Evolutionary conservation across 2,797 vertebrate genomes (phyloP), one percentile per base, ranked within the genome.

Genomic region (Chloroceryle amazona): DNA sequence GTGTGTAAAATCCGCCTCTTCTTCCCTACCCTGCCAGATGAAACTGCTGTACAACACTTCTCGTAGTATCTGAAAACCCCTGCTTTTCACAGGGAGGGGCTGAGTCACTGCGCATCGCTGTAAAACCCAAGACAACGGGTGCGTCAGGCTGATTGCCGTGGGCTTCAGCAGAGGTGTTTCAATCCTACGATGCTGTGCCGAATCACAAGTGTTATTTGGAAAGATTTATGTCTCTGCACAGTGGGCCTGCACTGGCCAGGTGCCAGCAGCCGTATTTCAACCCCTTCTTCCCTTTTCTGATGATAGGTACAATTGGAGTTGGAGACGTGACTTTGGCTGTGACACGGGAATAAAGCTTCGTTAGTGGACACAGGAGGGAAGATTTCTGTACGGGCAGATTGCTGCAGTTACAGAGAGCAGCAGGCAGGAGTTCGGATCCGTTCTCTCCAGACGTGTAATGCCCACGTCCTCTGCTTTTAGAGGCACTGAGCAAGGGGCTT

Each of bases 351-450:
- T 8, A 8, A 68, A 44, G 42, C 29, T 5, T 31, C 26, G 1
- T 19, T 22, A 6, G n/a, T 2, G 49, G 57, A 2, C 33, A 42
- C 23, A 3, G 62, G n/a, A 54, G 25, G 54, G 39, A 14, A n/a
- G 8, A 20, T 3, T 22, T 15, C 57, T 51, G 3, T 0, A 1
- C 13, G 2, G 13, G 41, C 4, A 6, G 17, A 60, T 52, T 5
- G 20, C 79, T 74, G 41, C 5, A 1, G 16, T 1, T 16, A 20
- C 25, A 7, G 29, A 28, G 21, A 46, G 11, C 37, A 42, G 63
- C 0, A 1, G 41, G 3, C 9, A 10, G 35, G 6, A 5, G 9
- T 21, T 26, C 2, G 6, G 13, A 5, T 6, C 6, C 3, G 1
- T 13, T 49, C 11, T 20, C 19, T 19, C 12, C 33, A 20, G 52